These are phyloP conservation scores for Cepaea hortensis DNA, from an alignment of 2,888 invertebrate species.

Conservation along the genomic window DNA sequence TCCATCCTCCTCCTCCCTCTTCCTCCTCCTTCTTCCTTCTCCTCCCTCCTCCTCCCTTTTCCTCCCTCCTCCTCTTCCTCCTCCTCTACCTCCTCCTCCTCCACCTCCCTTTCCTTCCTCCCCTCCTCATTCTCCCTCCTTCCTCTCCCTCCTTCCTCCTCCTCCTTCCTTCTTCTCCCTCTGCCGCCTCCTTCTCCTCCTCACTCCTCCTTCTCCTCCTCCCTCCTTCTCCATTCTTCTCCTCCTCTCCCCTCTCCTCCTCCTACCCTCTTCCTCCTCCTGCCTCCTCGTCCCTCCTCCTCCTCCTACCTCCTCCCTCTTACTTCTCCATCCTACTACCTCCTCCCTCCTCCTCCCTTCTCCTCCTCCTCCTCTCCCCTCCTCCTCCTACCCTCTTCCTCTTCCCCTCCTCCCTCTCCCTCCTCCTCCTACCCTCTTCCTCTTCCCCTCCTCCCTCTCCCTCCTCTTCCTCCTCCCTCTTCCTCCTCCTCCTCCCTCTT, in stretches of 20 bases:
- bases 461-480: not conserved
- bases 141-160: not conserved
- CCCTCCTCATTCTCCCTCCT: too few species aligned
- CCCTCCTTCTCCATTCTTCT: not conserved
- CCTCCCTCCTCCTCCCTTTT: not conserved
- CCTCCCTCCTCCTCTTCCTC: not conserved
- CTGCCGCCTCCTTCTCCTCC: too few species aligned
- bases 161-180: not conserved
- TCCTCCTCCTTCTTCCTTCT: not conserved
- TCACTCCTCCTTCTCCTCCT: too few species aligned
- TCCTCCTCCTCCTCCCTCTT: not conserved
- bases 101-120: not conserved
- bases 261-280: too few species aligned
- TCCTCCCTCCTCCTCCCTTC: not conserved
- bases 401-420: too few species aligned
- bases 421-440: too few species aligned
- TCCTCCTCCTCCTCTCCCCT: not conserved
- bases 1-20: too few species aligned
- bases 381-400: too few species aligned
- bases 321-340: too few species aligned
- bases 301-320: too few species aligned
- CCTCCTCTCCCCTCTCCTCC: not conserved
- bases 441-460: not conserved
- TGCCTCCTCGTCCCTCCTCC: too few species aligned
- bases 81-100: not conserved